Evolutionary conservation across 2,113 vertebrate species (phyloP).

Genomic region (Diglossa brunneiventris): DNA sequence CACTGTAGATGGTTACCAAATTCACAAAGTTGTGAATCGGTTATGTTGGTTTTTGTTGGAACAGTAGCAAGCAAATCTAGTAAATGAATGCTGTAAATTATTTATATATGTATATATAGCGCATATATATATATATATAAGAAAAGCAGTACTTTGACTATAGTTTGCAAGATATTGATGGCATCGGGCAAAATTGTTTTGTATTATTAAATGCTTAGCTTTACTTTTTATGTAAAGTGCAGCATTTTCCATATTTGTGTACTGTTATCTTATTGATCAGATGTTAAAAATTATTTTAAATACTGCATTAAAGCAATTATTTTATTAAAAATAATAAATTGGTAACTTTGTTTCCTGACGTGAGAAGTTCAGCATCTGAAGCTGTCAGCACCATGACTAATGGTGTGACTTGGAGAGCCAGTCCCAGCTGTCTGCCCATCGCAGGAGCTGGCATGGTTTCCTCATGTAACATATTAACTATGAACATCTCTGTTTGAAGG

Average conservation of each 20-base stretch:
- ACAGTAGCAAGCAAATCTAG: slow-evolving; percentile 29
- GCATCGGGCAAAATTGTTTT: slow-evolving; percentile 66
- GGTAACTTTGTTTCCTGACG: background rate
- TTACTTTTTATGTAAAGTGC: slow-evolving; percentile 81
- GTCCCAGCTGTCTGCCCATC: background rate
- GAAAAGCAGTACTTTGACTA: slow-evolving; percentile 59
- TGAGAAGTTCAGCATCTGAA: background rate
- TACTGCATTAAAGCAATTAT: slow-evolving; percentile 80
- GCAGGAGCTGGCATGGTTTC: background rate
- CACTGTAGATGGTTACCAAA: slow-evolving; percentile 13
- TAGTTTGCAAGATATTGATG: slow-evolving; percentile 55
- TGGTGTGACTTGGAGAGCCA: background rate
- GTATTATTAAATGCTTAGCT: slow-evolving; percentile 79
- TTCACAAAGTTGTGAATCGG: slow-evolving; percentile 19
- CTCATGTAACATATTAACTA: background rate
- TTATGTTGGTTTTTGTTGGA: slow-evolving; percentile 22
- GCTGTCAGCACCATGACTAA: background rate
- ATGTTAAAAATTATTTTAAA: slow-evolving; percentile 79
- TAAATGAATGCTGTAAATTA: slow-evolving; percentile 65
- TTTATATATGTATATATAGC: slow-evolving; percentile 62
- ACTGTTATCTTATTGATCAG: slow-evolving; percentile 71
- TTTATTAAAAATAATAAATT: slow-evolving; percentile 74
- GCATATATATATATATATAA: slow-evolving; percentile 40
- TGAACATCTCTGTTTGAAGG: background rate
- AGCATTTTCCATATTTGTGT: slow-evolving; percentile 72